phyloP scores from a whole-genome alignment of 2,113 vertebrate genomes.

The Oryctolagus cuniculus region DNA sequence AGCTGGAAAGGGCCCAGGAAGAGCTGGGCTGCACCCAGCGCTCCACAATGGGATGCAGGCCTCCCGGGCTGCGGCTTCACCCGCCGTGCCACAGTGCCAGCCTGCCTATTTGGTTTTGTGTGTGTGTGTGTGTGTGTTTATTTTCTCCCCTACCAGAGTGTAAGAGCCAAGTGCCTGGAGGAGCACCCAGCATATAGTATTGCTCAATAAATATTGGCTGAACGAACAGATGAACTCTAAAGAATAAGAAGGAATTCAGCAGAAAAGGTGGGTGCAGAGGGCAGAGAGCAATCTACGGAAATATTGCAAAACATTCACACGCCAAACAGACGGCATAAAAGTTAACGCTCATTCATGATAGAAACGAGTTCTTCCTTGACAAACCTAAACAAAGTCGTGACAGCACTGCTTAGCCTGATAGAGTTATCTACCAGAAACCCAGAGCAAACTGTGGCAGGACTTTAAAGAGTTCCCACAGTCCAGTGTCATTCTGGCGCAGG shows the following conservation, averaged over 20 bases:
- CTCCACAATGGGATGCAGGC: too few species aligned
- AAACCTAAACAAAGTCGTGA: constrained; percentile 47
- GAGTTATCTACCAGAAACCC: constrained; percentile 20
- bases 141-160: neutral
- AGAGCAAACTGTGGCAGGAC: neutral
- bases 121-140: neutral
- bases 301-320: neutral
- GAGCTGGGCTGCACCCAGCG: too few species aligned
- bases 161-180: neutral
- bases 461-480: neutral
- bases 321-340: constrained; percentile 27
- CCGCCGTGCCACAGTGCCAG: too few species aligned
- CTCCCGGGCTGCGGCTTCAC: too few species aligned
- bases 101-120: too few species aligned
- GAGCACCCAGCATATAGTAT: neutral
- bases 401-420: constrained; percentile 51
- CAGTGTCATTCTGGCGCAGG: neutral
- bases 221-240: neutral
- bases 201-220: neutral
- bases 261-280: neutral
- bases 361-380: neutral
- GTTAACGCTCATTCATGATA: constrained; percentile 6
- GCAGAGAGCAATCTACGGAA: neutral
- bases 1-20: too few species aligned
- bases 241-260: constrained; percentile 24